A percentile compares a stretch with the other conserved stretches of the same genome.
These are phyloP conservation scores for Anabas testudineus DNA, from an alignment of 2,797 vertebrate genomes.

Conservation along the genomic window DNA sequence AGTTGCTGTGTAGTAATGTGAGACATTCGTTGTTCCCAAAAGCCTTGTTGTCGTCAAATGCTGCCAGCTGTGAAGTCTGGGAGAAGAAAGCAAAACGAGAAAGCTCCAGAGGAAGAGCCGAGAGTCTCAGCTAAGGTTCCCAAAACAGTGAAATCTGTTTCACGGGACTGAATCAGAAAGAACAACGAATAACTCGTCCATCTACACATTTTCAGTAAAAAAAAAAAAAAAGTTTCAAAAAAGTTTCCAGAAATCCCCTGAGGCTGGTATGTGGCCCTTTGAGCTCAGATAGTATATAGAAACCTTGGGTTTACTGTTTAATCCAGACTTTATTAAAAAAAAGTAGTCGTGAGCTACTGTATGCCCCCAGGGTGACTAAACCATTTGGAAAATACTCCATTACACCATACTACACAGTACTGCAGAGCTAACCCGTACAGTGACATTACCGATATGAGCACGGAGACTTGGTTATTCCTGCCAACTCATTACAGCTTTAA, in stretches of 20 bases:
- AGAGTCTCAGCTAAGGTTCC: background rate
- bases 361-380: background rate
- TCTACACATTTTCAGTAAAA: background rate
- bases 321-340: too few species aligned
- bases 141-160: conserved; percentile 20
- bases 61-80: conserved; percentile 57
- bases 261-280: background rate
- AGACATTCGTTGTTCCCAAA: conserved; percentile 68
- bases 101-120: conserved; percentile 47
- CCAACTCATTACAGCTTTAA: conserved; percentile 29
- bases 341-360: background rate
- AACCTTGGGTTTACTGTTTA: background rate
- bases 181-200: conserved; percentile 4
- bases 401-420: background rate
- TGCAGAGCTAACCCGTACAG: background rate
- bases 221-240: background rate
- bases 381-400: background rate
- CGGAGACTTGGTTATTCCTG: background rate
- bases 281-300: too few species aligned
- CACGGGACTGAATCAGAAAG: conserved; percentile 43
- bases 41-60: conserved; percentile 53
- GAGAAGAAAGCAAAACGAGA: conserved; percentile 3
- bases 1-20: conserved; percentile 56
- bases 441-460: background rate
- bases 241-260: too few species aligned